Conservation (phyloP, 37 sponge, comb jelly and placozoan species). For the Petrosia ficiformis region DNA sequence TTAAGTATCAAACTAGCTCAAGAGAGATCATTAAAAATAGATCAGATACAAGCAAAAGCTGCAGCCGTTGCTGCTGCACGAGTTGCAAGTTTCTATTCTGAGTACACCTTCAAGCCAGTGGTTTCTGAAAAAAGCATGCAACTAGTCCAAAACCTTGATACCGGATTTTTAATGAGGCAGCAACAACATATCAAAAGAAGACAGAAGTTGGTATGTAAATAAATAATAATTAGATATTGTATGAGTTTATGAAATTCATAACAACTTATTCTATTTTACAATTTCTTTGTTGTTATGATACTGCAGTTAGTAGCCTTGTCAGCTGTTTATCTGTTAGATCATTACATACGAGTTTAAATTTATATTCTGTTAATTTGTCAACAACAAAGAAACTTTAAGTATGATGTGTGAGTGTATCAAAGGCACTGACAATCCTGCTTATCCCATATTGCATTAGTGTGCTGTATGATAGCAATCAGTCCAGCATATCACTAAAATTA, state of each 20-base stretch:
- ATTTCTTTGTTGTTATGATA: too few species aligned
- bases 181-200: conserved; percentile 54
- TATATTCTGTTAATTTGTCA: too few species aligned
- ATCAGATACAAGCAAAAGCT: conserved; percentile 39
- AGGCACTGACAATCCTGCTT: too few species aligned
- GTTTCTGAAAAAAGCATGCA: conserved; percentile 54
- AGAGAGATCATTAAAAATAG: conserved; percentile 32
- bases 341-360: too few species aligned
- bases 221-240: not conserved
- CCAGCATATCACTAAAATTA: too few species aligned
- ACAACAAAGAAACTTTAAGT: too few species aligned
- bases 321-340: too few species aligned
- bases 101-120: conserved; percentile 60
- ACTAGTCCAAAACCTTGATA: conserved; percentile 52
- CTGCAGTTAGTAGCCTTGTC: too few species aligned
- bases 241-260: conserved; percentile 5
- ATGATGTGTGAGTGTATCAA: too few species aligned
- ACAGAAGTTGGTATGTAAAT: conserved; percentile 22
- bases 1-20: conserved; percentile 49
- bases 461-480: too few species aligned
- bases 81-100: not conserved
- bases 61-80: conserved; percentile 13
- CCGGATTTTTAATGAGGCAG: conserved; percentile 61
- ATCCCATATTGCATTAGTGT: too few species aligned
- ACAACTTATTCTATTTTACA: too few species aligned